Evolutionary conservation across 2,888 invertebrate genomes (phyloP).

Genomic region (Fissipunctia ypsillon): DNA sequence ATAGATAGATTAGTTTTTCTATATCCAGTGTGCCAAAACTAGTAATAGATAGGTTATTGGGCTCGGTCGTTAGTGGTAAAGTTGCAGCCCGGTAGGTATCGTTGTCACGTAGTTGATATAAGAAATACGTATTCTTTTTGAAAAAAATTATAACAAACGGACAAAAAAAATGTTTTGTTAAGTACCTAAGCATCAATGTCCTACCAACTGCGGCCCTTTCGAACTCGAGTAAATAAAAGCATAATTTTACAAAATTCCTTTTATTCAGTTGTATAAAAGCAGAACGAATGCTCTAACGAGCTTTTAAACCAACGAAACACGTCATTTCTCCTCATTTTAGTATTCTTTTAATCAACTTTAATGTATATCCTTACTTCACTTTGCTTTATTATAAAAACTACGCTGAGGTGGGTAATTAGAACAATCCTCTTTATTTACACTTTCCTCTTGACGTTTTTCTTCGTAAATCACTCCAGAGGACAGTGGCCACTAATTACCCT

Average conservation of each 20-base stretch:
- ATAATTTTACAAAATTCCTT: not conserved
- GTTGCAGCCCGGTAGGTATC: too few species aligned
- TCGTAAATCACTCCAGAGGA: constrained; percentile 51
- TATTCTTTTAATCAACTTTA: constrained; percentile 41
- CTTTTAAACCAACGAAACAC: constrained; percentile 20
- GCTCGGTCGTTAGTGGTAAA: too few species aligned
- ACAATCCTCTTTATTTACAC: constrained; percentile 47
- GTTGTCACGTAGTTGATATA: too few species aligned
- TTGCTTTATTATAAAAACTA: constrained; percentile 38
- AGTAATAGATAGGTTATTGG: too few species aligned
- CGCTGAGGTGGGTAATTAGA: constrained; percentile 50
- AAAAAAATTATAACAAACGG: too few species aligned
- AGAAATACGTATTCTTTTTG: too few species aligned
- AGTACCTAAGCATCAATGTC: too few species aligned
- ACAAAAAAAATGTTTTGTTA: too few species aligned
- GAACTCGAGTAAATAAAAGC: too few species aligned
- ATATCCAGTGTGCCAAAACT: too few species aligned
- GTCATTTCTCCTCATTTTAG: constrained; percentile 28
- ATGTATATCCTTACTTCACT: constrained; percentile 27
- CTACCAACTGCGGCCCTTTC: too few species aligned
- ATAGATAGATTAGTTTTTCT: too few species aligned
- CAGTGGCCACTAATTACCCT: constrained; percentile 66
- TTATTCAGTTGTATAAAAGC: not conserved
- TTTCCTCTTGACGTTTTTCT: constrained; percentile 52
- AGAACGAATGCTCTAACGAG: not conserved